phyloP scores from a whole-genome alignment of 1,140 invertebrate species.

The Atta cephalotes region DNA sequence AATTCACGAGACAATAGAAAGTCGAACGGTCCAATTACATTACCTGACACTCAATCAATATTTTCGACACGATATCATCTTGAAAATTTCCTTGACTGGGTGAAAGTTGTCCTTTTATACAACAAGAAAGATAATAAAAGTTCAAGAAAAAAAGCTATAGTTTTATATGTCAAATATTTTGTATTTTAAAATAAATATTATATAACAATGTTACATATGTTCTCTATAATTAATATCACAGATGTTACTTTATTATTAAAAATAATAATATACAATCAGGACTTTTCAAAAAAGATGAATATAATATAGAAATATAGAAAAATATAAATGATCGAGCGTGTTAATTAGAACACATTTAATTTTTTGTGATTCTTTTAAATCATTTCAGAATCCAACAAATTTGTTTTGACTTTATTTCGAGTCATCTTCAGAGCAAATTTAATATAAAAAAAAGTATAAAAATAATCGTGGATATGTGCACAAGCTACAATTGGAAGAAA shows the following conservation, averaged over 20 bases:
- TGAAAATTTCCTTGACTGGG: slow-evolving; percentile 25
- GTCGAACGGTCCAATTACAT: not conserved
- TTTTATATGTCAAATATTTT: not conserved
- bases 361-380: too few relatives aligned
- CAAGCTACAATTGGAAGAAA: too few relatives aligned
- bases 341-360: too few relatives aligned
- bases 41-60: slow-evolving; percentile 17
- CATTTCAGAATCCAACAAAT: too few relatives aligned
- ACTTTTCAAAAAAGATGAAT: too few relatives aligned
- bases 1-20: slow-evolving; percentile 12
- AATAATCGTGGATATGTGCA: too few relatives aligned
- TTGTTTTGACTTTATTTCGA: too few relatives aligned
- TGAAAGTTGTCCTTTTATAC: slow-evolving; percentile 18
- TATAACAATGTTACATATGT: not conserved
- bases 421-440: too few relatives aligned
- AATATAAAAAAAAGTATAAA: too few relatives aligned
- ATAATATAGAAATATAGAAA: too few relatives aligned
- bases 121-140: not conserved
- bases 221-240: not conserved
- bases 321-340: too few relatives aligned
- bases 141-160: not conserved
- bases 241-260: not conserved
- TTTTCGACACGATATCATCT: slow-evolving; percentile 23
- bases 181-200: not conserved
- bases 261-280: too few relatives aligned